A percentile compares a stretch with the other conserved stretches of the same genome.
These are phyloP conservation scores for Oostethus manadensis DNA, from an alignment of 2,113 vertebrate genomes.

Conservation along the genomic window DNA sequence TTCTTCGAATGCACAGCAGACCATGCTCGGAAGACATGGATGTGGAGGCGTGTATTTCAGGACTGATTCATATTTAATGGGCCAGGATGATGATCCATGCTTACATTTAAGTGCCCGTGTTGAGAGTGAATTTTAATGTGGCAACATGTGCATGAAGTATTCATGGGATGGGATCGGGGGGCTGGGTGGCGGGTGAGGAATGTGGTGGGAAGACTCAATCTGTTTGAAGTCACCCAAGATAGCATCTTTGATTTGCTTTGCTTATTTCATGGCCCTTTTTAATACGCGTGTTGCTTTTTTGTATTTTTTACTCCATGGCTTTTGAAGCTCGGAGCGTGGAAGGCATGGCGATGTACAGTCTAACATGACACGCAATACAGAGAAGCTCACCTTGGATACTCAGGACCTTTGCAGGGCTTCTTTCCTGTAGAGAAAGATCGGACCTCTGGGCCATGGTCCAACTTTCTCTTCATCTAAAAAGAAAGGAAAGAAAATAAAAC, in stretches of 20 bases:
- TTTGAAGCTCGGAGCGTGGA: background rate
- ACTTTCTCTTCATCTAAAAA: constrained; percentile 99
- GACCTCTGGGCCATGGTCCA: constrained; percentile 99
- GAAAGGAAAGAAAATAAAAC: constrained; percentile 52
- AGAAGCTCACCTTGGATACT: constrained; percentile 89
- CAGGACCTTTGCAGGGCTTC: constrained; percentile 98
- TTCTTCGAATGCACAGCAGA: background rate
- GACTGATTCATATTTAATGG: constrained; percentile 69
- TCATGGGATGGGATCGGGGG: constrained; percentile 40
- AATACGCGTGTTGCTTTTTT: background rate
- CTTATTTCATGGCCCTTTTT: background rate
- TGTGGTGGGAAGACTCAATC: constrained; percentile 25
- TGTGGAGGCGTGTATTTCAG: constrained; percentile 48
- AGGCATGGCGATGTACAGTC: background rate
- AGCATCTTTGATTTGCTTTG: constrained; percentile 17
- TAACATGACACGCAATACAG: background rate
- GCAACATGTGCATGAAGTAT: constrained; percentile 62
- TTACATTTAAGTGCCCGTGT: constrained; percentile 53
- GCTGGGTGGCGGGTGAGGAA: constrained; percentile 19
- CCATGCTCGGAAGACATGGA: no score
- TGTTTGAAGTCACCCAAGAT: constrained; percentile 19
- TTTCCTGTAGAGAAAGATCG: constrained; percentile 99
- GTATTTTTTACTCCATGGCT: background rate
- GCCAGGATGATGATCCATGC: constrained; percentile 44
- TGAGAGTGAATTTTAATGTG: constrained; percentile 56